phyloP scores from a whole-genome alignment of 2,113 vertebrate species.

The Oxyruncus cristatus region DNA sequence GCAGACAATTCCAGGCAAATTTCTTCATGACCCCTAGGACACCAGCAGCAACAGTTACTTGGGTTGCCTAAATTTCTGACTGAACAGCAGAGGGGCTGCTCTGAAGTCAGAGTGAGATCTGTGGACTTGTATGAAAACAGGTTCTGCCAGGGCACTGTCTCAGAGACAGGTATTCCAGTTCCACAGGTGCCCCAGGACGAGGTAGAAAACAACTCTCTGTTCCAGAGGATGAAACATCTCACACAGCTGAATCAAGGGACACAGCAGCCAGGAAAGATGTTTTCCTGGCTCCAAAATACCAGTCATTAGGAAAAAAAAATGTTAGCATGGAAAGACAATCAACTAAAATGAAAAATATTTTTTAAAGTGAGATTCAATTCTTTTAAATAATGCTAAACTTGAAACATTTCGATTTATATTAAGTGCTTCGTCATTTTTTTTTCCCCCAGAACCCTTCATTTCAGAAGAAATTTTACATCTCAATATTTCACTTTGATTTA shows the following conservation, averaged over 20 bases:
- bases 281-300: not conserved
- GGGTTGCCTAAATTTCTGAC: not conserved
- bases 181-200: not conserved
- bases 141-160: not conserved
- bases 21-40: not conserved
- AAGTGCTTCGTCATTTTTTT: accelerated
- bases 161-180: not conserved
- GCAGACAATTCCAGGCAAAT: not conserved
- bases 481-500: not conserved
- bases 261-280: not conserved
- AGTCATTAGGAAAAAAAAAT: not conserved
- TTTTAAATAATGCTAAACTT: not conserved
- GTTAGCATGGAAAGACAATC: not conserved
- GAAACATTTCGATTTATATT: not conserved
- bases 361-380: not conserved
- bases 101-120: not conserved
- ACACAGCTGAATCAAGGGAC: not conserved
- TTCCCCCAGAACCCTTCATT: not conserved
- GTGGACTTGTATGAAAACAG: not conserved
- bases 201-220: not conserved
- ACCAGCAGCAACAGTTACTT: not conserved
- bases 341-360: not conserved
- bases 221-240: not conserved
- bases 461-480: not conserved
- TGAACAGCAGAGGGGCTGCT: not conserved